Evolutionary conservation across 2,888 invertebrate species (phyloP).

Genomic region (Drosophila parthenogenetica): DNA sequence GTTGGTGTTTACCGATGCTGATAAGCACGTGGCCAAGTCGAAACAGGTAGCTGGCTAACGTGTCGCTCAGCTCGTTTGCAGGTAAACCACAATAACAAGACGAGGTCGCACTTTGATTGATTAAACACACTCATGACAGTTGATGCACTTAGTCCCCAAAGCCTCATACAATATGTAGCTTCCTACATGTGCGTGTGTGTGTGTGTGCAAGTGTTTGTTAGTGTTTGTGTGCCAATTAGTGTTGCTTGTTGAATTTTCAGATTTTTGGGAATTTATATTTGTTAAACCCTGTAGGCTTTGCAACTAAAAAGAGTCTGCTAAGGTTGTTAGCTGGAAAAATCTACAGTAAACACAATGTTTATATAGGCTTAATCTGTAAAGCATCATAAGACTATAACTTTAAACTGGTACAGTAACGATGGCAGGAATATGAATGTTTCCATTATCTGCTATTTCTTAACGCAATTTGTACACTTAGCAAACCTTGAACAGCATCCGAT

Average conservation of each 20-base stretch:
- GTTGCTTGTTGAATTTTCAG: constrained; percentile 40
- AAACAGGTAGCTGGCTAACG: constrained; percentile 45
- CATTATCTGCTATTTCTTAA: too few relatives aligned
- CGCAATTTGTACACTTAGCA: too few relatives aligned
- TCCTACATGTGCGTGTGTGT: background rate
- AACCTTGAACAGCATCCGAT: too few relatives aligned
- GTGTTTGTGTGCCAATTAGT: constrained; percentile 53
- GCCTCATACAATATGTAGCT: background rate
- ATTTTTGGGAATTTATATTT: constrained; percentile 10
- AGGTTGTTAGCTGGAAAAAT: too few relatives aligned
- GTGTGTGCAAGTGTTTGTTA: background rate
- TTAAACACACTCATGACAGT: constrained; percentile 62
- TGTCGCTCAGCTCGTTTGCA: constrained; percentile 51
- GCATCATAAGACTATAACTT: too few relatives aligned
- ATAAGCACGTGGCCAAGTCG: constrained; percentile 59
- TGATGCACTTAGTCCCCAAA: constrained; percentile 32
- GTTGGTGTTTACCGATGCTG: constrained; percentile 26
- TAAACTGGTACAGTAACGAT: too few relatives aligned
- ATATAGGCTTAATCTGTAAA: too few relatives aligned
- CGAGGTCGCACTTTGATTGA: constrained; percentile 66
- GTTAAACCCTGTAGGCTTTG: background rate
- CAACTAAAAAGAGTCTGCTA: background rate
- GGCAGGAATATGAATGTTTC: too few relatives aligned
- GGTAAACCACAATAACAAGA: constrained; percentile 35
- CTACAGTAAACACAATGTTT: too few relatives aligned